Conservation (phyloP, 2,113 vertebrate genomes). For the Dolichotis patagonum region DNA sequence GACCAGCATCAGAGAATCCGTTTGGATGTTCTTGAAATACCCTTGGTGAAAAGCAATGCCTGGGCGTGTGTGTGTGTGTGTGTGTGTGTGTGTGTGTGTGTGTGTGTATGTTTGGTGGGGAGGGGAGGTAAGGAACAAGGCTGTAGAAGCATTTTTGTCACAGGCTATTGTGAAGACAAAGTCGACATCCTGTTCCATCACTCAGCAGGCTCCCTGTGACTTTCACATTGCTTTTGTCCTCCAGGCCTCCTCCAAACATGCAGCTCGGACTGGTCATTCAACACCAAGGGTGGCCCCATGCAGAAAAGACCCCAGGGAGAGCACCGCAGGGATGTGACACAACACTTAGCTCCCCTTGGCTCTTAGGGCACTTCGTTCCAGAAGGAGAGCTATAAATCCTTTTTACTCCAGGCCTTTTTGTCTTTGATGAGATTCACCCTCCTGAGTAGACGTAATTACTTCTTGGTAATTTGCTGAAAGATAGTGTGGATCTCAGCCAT, state of each 20-base stretch:
- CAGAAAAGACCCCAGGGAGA: not conserved
- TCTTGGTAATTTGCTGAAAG: not conserved
- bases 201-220: not conserved
- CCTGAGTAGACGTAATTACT: not conserved
- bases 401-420: not conserved
- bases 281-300: rapidly evolving
- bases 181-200: rapidly evolving
- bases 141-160: not conserved
- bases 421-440: not conserved
- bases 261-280: not conserved
- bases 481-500: rapidly evolving
- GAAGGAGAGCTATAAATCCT: not conserved
- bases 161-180: not conserved
- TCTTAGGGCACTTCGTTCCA: not conserved
- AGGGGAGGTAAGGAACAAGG: not conserved
- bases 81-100: too few species aligned
- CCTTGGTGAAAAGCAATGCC: not conserved
- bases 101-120: too few species aligned
- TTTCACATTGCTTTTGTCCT: not conserved
- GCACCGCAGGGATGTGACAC: not conserved
- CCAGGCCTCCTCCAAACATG: not conserved
- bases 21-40: not conserved
- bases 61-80: not conserved
- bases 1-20: not conserved
- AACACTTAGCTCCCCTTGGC: rapidly evolving